Base-by-base conservation (phyloP, 2,797 vertebrate genomes). In the Pseudopleuronectes americanus region DNA sequence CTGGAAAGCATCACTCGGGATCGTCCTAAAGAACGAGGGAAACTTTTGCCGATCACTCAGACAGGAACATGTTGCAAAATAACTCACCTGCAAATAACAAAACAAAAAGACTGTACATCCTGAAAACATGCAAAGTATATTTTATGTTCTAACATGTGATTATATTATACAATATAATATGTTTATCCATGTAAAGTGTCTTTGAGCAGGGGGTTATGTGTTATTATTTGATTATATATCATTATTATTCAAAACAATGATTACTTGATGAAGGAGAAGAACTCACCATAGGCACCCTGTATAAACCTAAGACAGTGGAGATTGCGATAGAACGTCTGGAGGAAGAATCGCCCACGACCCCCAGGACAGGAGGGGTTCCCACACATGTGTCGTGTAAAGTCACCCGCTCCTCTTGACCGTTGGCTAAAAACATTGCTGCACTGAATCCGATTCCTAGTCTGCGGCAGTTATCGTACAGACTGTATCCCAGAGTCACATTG, bases 391-490 rank as follows among this genome's bases (percentile, higher is more conserved):
- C 61, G 19, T 80, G 56, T 56, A 45, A 87, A 76, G 19, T 80
- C 51, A 81, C 68, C 16, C 70, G 53, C 21, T 89, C 51, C 3
- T 89, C 80, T 28, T 4, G 61, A 19, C 87, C 87, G 52, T 78
- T 87, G 26, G 73, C 77, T 55, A 94, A 49, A 5, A 87, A 85
- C 54, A 89, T 72, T 1, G 84, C 90, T 17, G 90, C 92, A 24
- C 92, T 87, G 70, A 94, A 90, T 52, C 90, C 92, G 60, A 89
- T 79, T 0, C 77, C 80, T 36, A 92, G 87, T 58, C 87, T 87
- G 24, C 80, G 83, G 57, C 93, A 95, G 83, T 93, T 94, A 51
- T 95, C 92, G 72, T 90, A 95, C 16, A 94, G 67, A 64, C 83
- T 83, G 62, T 92, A 94, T 62, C 94, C 93, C 22, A 94, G 84